Evolutionary conservation across 1,140 invertebrate species (phyloP).

Genomic region (Battus philenor): DNA sequence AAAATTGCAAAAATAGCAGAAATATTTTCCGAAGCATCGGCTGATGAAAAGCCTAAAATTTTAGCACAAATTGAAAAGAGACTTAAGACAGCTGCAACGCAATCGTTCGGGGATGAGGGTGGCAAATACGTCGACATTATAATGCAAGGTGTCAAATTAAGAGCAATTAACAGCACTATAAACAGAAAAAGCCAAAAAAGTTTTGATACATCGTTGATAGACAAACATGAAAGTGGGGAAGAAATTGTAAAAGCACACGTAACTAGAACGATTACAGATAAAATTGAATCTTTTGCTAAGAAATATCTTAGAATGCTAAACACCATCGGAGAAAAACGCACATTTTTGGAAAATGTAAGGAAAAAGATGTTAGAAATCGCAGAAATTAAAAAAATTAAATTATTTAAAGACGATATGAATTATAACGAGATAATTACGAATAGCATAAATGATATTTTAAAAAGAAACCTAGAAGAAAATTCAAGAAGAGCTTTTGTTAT

Average conservation of each 20-base stretch:
- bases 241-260: constrained; percentile 6
- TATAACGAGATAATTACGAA: constrained; percentile 24
- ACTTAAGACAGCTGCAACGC: constrained; percentile 23
- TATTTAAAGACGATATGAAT: constrained; percentile 11
- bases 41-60: constrained; percentile 21
- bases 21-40: constrained; percentile 20
- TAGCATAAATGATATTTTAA: constrained; percentile 15
- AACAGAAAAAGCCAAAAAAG: neutral
- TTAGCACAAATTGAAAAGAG: constrained; percentile 31
- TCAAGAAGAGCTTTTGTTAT: neutral
- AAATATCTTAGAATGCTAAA: constrained; percentile 14
- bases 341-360: constrained; percentile 9
- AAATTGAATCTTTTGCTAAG: constrained; percentile 20
- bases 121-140: constrained; percentile 24
- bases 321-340: constrained; percentile 17
- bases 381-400: neutral
- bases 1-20: constrained; percentile 36
- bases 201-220: neutral
- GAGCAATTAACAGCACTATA: neutral
- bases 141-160: constrained; percentile 19
- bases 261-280: constrained; percentile 13
- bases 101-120: constrained; percentile 22
- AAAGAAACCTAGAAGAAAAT: constrained; percentile 1
- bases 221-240: neutral
- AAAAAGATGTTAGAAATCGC: constrained; percentile 9